These are phyloP conservation scores for Bhutanitis thaidina DNA, from an alignment of 2,888 invertebrate species.

Conservation along the genomic window DNA sequence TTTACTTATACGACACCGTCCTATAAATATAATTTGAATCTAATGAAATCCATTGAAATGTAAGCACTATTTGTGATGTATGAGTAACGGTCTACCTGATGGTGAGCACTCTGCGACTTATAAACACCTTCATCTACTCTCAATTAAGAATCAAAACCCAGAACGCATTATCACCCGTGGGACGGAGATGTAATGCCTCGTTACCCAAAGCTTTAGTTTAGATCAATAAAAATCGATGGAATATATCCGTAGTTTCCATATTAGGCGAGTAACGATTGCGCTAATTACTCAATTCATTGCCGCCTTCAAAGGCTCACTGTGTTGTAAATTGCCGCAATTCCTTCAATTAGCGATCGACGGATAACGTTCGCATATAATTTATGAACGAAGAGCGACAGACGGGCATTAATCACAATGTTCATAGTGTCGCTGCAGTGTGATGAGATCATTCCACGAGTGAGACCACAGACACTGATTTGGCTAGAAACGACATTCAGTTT, in stretches of 20 bases:
- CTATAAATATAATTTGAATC: too few species aligned
- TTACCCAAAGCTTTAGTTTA: too few species aligned
- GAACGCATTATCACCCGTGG: too few species aligned
- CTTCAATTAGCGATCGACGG: slow-evolving; percentile 65
- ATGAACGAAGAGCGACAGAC: slow-evolving; percentile 41
- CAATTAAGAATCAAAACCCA: too few species aligned
- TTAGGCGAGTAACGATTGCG: slow-evolving; percentile 24
- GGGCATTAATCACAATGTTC: slow-evolving; percentile 55
- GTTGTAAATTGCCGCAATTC: slow-evolving; percentile 59
- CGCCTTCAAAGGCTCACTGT: slow-evolving; percentile 35
- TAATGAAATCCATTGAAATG: too few species aligned
- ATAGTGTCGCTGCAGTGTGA: slow-evolving; percentile 41
- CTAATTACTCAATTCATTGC: slow-evolving; percentile 66
- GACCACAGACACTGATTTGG: slow-evolving; percentile 9
- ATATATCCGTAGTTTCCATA: slow-evolving; percentile 26
- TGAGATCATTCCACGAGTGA: slow-evolving; percentile 47
- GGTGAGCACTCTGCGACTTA: too few species aligned
- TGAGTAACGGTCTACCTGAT: too few species aligned
- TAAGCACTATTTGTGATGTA: too few species aligned
- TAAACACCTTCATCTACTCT: too few species aligned
- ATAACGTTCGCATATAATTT: slow-evolving; percentile 53
- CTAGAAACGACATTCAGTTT: not conserved
- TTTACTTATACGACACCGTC: too few species aligned
- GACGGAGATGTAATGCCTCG: too few species aligned
- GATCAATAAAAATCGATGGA: slow-evolving; percentile 20